Percentiles rank a stretch among this genome's conserved stretches.
phyloP scores from a whole-genome alignment of 2,888 invertebrate genomes.

The Ennomos erosarius region DNA sequence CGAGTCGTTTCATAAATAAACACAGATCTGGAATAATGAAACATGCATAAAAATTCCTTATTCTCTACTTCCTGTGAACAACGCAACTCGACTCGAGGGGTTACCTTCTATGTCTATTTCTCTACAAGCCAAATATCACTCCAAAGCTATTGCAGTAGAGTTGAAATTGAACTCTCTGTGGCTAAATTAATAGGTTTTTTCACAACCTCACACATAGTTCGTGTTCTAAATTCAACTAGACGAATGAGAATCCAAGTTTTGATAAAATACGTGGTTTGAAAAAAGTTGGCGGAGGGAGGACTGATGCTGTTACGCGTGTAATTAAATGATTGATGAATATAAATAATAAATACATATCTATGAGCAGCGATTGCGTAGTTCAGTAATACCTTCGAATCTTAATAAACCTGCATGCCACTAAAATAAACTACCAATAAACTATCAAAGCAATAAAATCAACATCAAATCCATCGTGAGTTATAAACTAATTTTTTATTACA shows the following conservation, averaged over 20 bases:
- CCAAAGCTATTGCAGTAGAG: slow-evolving; percentile 35
- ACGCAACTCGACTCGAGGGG: slow-evolving; percentile 52
- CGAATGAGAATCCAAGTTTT: slow-evolving; percentile 23
- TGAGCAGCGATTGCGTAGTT: too few relatives aligned
- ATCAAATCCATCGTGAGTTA: background rate
- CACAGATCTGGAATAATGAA: slow-evolving; percentile 68
- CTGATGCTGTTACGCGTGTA: too few relatives aligned
- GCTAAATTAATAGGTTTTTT: slow-evolving; percentile 27
- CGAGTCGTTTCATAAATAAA: slow-evolving; percentile 64
- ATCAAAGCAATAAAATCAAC: too few relatives aligned
- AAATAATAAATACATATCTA: too few relatives aligned
- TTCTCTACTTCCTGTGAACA: slow-evolving; percentile 70
- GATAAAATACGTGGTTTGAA: slow-evolving; percentile 2
- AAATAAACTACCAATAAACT: too few relatives aligned
- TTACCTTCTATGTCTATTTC: slow-evolving; percentile 47
- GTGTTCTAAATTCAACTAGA: slow-evolving; percentile 34
- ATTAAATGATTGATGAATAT: too few relatives aligned
- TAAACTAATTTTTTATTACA: background rate
- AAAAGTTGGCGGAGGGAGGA: too few relatives aligned
- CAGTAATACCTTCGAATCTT: too few relatives aligned
- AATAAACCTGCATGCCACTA: too few relatives aligned
- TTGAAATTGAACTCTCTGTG: slow-evolving; percentile 31
- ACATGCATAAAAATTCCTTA: slow-evolving; percentile 75
- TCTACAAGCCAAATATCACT: slow-evolving; percentile 41
- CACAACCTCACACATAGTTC: slow-evolving; percentile 20